Evolutionary conservation across 2,113 vertebrate species (phyloP).

Genomic region (Illadopsis cleaveri): DNA sequence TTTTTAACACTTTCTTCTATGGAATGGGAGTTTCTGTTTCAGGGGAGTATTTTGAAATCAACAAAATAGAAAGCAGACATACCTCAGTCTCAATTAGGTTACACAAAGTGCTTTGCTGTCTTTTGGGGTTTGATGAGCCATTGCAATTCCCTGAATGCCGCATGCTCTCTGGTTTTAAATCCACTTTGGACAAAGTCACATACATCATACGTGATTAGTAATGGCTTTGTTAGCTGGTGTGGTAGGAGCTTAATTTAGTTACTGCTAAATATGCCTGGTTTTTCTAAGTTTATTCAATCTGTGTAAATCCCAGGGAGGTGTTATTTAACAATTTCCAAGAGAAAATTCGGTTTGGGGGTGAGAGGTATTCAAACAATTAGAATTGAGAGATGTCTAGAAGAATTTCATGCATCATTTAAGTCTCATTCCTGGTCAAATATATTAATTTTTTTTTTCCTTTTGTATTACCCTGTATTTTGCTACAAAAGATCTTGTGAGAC

Average conservation of each 20-base stretch:
- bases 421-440: neutral
- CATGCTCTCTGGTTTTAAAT: neutral
- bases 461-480: neutral
- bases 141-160: neutral
- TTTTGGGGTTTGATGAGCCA: neutral
- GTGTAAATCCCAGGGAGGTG: neutral
- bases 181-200: conserved; percentile 27
- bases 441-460: neutral
- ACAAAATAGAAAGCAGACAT: neutral
- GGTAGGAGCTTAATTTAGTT: conserved; percentile 33
- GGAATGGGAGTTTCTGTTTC: neutral
- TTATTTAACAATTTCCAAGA: neutral
- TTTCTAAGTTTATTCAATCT: neutral
- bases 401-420: neutral
- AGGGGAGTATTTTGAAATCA: neutral
- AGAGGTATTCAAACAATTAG: neutral
- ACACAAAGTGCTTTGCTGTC: neutral
- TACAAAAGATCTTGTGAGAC: neutral
- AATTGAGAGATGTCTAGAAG: neutral
- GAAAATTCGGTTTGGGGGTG: neutral
- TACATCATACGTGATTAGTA: conserved; percentile 23
- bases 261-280: neutral
- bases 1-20: neutral
- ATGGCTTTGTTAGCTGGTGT: conserved; percentile 35
- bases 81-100: neutral